Evolutionary conservation across 2,113 vertebrate species (phyloP), one percentile per base, ranked within the genome.

Genomic region (Tricholaema leucomelas): DNA sequence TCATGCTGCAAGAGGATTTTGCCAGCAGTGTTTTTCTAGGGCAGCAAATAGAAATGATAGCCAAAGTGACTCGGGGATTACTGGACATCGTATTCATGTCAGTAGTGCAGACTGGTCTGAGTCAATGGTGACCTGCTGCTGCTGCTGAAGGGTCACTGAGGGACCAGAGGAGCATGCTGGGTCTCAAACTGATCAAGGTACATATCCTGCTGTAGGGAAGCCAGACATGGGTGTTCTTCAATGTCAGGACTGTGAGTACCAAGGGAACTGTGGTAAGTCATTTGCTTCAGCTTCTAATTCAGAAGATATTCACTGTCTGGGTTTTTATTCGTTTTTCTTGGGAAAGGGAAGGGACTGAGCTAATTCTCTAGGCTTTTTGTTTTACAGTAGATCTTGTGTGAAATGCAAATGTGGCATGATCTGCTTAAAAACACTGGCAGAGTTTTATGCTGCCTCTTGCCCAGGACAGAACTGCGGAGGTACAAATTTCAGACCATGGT

Each of bases 71-170:
- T 50, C 0, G 0, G 56, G 58, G 46, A 24, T 89, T 48, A 4
- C 20, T 83, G 65, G 44, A 13, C 0, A 0, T n/a, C 0, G 0
- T 69, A 9, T 77, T 84, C 44, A 3, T 82, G 81, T 69, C 36
- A 35, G 54, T 44, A 19, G 73, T 24, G 42, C 54, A 58, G 87
- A n/a, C 40, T 72, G 60, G 38, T 42, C 31, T 1, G 0, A 31
- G 65, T 23, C 78, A 63, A 28, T 4, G 35, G 42, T 80, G 91
- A 64, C 88, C 60, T 71, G 15, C 30, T 55, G 63, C 30, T 55
- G 63, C 66, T 75, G 63, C 58, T 76, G 60, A 19, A 8, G 80
- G 52, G 30, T 64, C 3, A 0, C 2, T 35, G 66, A 69, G 48
- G 52, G 28, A 50, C 12, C 11, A 25, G 75, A 36, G 33, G 21